phyloP scores from a whole-genome alignment of 2,888 invertebrate species.

The Eupithecia inturbata region DNA sequence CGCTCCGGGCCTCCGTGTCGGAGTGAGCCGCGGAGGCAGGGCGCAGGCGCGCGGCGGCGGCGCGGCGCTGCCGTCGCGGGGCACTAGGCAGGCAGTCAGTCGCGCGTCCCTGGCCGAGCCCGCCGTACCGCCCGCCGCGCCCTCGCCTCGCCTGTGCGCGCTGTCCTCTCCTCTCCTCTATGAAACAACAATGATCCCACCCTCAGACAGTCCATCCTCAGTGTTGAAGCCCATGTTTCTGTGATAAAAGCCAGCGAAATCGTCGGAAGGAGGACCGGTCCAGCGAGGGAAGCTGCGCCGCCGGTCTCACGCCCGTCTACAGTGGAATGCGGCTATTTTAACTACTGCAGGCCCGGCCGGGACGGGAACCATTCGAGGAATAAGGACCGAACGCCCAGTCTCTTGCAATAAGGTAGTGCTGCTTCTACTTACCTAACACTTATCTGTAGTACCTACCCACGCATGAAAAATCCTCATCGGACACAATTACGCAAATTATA shows the following conservation, averaged over 20 bases:
- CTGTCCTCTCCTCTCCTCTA: conserved; percentile 59
- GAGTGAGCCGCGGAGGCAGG: conserved; percentile 40
- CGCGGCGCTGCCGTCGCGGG: conserved; percentile 53
- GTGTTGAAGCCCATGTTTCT: conserved; percentile 72
- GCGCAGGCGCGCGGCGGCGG: conserved; percentile 28
- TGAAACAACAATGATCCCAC: conserved; percentile 69
- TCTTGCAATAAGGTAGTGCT: conserved; percentile 67
- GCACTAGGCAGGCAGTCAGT: conserved; percentile 74
- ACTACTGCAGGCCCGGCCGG: conserved; percentile 82
- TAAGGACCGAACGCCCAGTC: conserved; percentile 70
- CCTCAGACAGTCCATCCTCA: conserved; percentile 53
- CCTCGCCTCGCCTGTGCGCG: conserved; percentile 54
- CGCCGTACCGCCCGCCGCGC: conserved; percentile 48
- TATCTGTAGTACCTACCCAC: background rate
- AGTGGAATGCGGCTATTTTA: conserved; percentile 84
- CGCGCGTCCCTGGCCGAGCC: conserved; percentile 68
- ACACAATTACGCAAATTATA: background rate
- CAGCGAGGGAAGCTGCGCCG: conserved; percentile 76
- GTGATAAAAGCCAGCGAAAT: conserved; percentile 63
- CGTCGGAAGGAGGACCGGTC: conserved; percentile 69
- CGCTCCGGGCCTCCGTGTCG: conserved; percentile 10
- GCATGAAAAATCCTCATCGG: background rate
- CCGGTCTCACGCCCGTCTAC: conserved; percentile 78
- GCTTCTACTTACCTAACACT: background rate
- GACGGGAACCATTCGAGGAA: conserved; percentile 74